Evolutionary conservation across 2,113 vertebrate genomes (phyloP).

Genomic region (Ammospiza caudacuta): DNA sequence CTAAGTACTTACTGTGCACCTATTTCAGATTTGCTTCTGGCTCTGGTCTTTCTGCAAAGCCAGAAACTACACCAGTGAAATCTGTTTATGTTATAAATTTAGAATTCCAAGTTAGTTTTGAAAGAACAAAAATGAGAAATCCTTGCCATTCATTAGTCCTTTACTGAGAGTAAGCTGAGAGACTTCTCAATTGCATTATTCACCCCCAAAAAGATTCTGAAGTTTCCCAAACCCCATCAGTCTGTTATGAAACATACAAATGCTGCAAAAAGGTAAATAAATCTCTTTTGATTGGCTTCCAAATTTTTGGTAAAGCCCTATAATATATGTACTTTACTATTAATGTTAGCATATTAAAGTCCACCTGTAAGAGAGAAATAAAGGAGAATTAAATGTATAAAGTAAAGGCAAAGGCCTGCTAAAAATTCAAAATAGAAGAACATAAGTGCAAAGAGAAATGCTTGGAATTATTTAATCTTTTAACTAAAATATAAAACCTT

Average conservation of each 20-base stretch:
- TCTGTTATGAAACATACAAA: neutral
- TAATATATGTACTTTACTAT: neutral
- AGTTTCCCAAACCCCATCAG: neutral
- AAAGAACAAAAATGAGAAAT: neutral
- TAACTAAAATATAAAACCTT: neutral
- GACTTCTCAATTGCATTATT: neutral
- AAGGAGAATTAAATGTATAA: neutral
- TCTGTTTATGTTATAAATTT: neutral
- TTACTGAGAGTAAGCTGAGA: neutral
- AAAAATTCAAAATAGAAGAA: neutral
- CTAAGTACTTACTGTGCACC: neutral
- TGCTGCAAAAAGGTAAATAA: neutral
- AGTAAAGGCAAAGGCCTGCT: neutral
- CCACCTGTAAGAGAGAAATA: neutral
- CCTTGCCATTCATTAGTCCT: neutral
- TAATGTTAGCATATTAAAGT: neutral
- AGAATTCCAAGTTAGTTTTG: neutral
- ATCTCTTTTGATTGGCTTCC: neutral
- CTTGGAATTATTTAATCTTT: neutral
- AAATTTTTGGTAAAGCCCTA: neutral
- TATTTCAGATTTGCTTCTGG: neutral
- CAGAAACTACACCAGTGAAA: neutral
- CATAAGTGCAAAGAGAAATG: neutral
- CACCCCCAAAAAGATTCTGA: neutral
- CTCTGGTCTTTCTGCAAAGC: neutral